These are phyloP conservation scores for Diceros bicornis DNA, from an alignment of 2,797 vertebrate species.

Conservation along the genomic window DNA sequence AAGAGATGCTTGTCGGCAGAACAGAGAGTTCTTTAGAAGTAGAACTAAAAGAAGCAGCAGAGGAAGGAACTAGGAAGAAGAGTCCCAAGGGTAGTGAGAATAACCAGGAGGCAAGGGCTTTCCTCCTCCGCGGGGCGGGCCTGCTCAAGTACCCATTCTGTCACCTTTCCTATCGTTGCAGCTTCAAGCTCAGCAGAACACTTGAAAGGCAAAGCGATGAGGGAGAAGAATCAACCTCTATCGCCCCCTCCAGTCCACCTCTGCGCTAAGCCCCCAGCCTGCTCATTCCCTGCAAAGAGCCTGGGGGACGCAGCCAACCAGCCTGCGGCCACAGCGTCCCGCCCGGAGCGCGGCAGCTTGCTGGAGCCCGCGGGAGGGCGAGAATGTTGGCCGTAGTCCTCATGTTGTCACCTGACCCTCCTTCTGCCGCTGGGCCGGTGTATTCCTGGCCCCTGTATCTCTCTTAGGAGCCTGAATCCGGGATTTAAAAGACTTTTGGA, in stretches of 20 bases:
- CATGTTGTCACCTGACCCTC: neutral
- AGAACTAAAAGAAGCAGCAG: neutral
- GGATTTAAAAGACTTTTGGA: neutral
- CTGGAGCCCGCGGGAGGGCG: accelerated
- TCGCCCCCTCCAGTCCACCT: neutral
- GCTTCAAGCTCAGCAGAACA: neutral
- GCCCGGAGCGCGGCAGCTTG: neutral
- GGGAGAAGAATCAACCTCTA: accelerated
- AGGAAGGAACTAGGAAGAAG: neutral
- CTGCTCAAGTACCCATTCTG: neutral
- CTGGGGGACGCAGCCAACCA: neutral
- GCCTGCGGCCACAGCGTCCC: accelerated
- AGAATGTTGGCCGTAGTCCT: neutral
- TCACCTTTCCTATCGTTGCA: neutral
- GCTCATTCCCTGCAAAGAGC: neutral
- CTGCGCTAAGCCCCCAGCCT: neutral
- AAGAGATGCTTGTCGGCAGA: neutral
- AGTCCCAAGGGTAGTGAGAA: neutral
- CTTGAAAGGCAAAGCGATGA: neutral
- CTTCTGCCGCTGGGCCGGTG: neutral
- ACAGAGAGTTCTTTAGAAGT: neutral
- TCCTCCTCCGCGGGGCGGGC: too few relatives aligned
- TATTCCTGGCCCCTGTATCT: neutral
- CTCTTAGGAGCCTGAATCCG: neutral
- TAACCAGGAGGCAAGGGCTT: neutral